These are phyloP conservation scores for Coptodon rendalli DNA, from an alignment of 2,113 vertebrate species.

Conservation along the genomic window DNA sequence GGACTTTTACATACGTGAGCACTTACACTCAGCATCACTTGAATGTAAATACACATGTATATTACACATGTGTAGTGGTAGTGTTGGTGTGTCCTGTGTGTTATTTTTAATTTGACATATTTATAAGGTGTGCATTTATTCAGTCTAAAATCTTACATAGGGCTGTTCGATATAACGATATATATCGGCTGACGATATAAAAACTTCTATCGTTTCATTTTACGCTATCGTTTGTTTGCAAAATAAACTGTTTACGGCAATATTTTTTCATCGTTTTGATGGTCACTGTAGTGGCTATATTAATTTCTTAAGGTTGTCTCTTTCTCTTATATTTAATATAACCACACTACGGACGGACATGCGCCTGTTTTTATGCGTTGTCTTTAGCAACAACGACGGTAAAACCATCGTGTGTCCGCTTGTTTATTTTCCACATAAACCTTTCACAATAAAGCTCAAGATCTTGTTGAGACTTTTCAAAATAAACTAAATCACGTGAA, in stretches of 20 bases:
- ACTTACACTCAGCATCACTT: background rate
- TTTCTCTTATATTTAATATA: background rate
- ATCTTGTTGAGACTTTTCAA: too few species aligned
- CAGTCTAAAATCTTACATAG: background rate
- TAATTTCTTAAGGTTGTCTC: background rate
- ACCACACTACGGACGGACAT: background rate
- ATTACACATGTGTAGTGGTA: background rate
- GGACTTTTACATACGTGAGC: background rate
- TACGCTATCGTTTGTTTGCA: background rate
- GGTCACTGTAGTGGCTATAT: background rate
- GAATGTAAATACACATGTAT: background rate
- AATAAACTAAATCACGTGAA: too few species aligned
- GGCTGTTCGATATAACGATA: background rate
- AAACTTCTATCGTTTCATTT: background rate
- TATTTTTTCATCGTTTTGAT: background rate
- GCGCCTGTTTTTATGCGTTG: background rate
- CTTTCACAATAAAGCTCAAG: too few species aligned
- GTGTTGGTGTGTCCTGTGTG: background rate
- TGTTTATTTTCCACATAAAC: too few species aligned
- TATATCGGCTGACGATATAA: background rate
- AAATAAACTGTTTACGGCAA: background rate
- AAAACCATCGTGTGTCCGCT: background rate
- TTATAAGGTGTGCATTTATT: background rate
- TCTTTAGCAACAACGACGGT: background rate
- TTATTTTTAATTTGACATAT: background rate